Evolutionary conservation across 2,888 invertebrate genomes (phyloP), one percentile per base, ranked within the genome.

Genomic region (Rotaria magnacalcarata): DNA sequence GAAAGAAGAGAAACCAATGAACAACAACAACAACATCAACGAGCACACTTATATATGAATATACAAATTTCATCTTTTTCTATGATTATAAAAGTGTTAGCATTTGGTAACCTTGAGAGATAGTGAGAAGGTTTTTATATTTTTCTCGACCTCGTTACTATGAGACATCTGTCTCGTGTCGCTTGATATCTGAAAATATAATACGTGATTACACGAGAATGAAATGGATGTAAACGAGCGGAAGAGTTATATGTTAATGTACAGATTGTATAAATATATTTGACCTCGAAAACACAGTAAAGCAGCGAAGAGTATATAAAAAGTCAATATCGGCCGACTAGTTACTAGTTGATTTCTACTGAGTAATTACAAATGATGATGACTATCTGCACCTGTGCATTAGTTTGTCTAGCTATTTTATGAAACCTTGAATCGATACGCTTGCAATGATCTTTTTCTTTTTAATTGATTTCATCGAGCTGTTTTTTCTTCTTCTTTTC

Each of bases 261-360:
- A 34, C 34, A 67, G 67, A 67, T 67, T 67, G 67, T 19, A 67
- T 67, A 67, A 67, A 67, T 67, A 67, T 27, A 67, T 67, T 5
- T 34, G 67, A 34, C 67, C 67, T 67, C 67, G 67, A 67, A 67
- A 0, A 14, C 7, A 34, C 19, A 67, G 67, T 19, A 4, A 34
- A 1, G 16, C 67, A 67, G 16, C 34, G 14, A 14, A 34, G 67
- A 34, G 34, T 34, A 67, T 27, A 67, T 34, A 34, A 67, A 67
- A 60, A 67, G 34, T 67, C 67, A 34, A 67, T 67, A 67, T 14
- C 2, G 34, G 34, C 67, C 34, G 34, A 16, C 24, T 19, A 54
- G 67, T 19, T 19, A 67, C 67, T 19, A 19, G 5, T 67, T 67
- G 34, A 34, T 67, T 67, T 5, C 19, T 67, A 1, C 3, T 34